Evolutionary conservation across 1,140 invertebrate genomes (phyloP).

Genomic region (Drosophila pruinosa): DNA sequence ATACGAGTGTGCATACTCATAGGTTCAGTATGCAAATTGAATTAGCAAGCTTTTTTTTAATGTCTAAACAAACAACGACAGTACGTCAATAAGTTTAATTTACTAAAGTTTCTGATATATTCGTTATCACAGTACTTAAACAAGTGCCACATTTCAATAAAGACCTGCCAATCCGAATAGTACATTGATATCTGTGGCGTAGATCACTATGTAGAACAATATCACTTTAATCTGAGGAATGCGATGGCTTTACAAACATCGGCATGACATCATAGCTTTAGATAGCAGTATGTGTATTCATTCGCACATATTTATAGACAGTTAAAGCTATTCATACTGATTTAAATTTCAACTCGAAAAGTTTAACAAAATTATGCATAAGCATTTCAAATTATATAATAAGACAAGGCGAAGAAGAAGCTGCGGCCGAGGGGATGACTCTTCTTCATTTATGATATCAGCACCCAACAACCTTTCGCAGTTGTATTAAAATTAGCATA

Average conservation of each 20-base stretch:
- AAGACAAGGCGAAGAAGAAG: conserved; percentile 16
- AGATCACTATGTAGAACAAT: conserved; percentile 4
- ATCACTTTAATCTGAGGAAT: conserved; percentile 18
- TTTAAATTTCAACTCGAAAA: conserved; percentile 39
- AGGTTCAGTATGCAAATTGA: conserved; percentile 37
- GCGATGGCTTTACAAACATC: conserved; percentile 10
- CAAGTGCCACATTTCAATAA: neutral
- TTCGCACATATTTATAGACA: conserved; percentile 34
- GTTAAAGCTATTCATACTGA: conserved; percentile 57
- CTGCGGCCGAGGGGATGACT: conserved; percentile 1
- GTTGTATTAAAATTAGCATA: conserved; percentile 60
- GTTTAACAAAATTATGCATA: conserved; percentile 61
- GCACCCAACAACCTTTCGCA: conserved; percentile 43
- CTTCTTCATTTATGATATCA: conserved; percentile 57
- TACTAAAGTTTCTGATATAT: neutral
- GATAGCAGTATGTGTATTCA: conserved; percentile 6
- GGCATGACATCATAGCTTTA: conserved; percentile 27
- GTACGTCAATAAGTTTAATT: neutral
- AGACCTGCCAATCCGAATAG: neutral
- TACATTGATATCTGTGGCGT: neutral
- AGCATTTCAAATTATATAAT: conserved; percentile 33
- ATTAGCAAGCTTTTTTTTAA: conserved; percentile 34
- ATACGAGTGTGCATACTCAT: neutral
- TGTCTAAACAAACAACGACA: neutral
- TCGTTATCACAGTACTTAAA: neutral